Percentiles rank a stretch among this genome's conserved stretches.
phyloP scores from a whole-genome alignment of 2,888 invertebrate species.

The Dilophus febrilis region DNA sequence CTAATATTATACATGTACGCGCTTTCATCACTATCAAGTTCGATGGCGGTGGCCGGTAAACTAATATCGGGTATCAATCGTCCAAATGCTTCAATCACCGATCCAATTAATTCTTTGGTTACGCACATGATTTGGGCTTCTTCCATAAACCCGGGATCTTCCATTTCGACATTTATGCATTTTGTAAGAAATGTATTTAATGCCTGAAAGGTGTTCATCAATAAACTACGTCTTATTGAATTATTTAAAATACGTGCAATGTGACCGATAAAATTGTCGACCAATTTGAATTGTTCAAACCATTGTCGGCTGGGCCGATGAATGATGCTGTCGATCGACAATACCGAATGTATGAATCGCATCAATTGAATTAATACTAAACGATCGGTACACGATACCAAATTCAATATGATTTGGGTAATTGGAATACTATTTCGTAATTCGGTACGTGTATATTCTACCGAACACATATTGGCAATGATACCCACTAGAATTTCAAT shows the following conservation, averaged over 20 bases:
- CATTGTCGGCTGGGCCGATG: too few species aligned
- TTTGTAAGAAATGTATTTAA: constrained; percentile 37
- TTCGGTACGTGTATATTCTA: constrained; percentile 38
- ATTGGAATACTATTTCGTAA: constrained; percentile 40
- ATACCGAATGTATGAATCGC: constrained; percentile 41
- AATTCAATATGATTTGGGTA: constrained; percentile 36
- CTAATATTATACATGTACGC: too few species aligned
- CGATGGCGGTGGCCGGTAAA: constrained; percentile 7
- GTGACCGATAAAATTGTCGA: constrained; percentile 35
- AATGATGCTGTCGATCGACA: constrained; percentile 29
- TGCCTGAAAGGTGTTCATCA: constrained; percentile 40
- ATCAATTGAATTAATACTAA: constrained; percentile 56
- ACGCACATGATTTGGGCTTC: constrained; percentile 17
- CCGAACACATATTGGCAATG: constrained; percentile 66
- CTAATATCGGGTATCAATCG: constrained; percentile 10
- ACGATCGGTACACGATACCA: constrained; percentile 46
- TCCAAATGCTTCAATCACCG: constrained; percentile 25
- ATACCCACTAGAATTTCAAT: constrained; percentile 72
- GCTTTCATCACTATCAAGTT: constrained; percentile 9
- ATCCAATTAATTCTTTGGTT: constrained; percentile 13
- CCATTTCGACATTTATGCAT: constrained; percentile 22
- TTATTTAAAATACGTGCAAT: constrained; percentile 56
- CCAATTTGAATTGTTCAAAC: constrained; percentile 32
- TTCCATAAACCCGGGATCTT: constrained; percentile 22
- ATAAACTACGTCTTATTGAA: constrained; percentile 46